phyloP scores from a whole-genome alignment of 2,797 vertebrate species.

The Mareca penelope region DNA sequence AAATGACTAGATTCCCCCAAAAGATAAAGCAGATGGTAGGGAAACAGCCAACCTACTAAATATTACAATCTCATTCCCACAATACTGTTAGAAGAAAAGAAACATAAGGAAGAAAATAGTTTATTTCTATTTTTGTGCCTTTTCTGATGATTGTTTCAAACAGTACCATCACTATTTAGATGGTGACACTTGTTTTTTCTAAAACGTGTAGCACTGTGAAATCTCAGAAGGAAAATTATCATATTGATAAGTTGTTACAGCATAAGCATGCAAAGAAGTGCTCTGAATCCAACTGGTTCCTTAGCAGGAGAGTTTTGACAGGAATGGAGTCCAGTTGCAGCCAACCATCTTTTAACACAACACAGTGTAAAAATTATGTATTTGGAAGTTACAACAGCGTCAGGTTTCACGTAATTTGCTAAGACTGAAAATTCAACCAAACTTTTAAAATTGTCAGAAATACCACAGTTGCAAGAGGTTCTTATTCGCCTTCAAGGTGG shows the following conservation, averaged over 20 bases:
- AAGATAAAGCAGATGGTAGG: background rate
- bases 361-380: background rate
- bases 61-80: background rate
- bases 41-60: background rate
- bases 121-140: background rate
- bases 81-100: background rate
- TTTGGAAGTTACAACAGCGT: background rate
- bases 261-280: background rate
- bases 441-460: background rate
- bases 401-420: background rate
- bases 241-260: background rate
- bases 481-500: slow-evolving; percentile 47
- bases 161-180: background rate
- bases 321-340: background rate
- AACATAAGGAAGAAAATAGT: background rate
- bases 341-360: background rate
- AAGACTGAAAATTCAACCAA: background rate
- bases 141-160: background rate
- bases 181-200: background rate
- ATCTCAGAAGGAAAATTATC: background rate
- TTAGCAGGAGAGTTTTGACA: background rate
- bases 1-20: background rate
- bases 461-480: slow-evolving; percentile 28
- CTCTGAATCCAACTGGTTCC: background rate
- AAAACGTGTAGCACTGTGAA: background rate